These are phyloP conservation scores for Hypsibius dujardini DNA, from an alignment of 1,140 invertebrate species.

Conservation along the genomic window DNA sequence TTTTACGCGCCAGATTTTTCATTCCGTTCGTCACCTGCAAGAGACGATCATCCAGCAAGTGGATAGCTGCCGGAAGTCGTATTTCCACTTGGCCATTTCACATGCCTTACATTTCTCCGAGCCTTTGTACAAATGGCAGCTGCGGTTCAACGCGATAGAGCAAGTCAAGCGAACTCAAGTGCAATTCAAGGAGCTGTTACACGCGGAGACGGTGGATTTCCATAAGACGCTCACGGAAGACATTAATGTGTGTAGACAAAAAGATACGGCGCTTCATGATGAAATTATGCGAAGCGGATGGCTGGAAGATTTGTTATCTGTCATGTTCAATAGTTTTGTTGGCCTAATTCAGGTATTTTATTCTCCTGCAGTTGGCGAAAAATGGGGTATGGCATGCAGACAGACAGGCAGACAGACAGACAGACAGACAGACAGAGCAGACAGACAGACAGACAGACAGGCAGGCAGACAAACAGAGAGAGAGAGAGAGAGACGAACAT, in stretches of 20 bases:
- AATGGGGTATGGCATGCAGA: too few relatives aligned
- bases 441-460: too few relatives aligned
- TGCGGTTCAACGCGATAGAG: not conserved
- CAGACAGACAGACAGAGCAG: too few relatives aligned
- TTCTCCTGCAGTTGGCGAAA: not conserved
- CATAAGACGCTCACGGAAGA: not conserved
- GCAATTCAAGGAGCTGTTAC: not conserved
- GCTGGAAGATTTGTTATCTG: not conserved
- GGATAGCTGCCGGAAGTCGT: not conserved
- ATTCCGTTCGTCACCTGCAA: not conserved
- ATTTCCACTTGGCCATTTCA: not conserved
- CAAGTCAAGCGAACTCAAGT: not conserved
- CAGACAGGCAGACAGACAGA: too few relatives aligned
- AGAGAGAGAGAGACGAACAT: too few relatives aligned
- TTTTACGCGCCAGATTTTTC: not conserved
- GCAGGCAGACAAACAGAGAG: too few relatives aligned
- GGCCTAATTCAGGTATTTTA: not conserved
- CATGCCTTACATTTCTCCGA: not conserved
- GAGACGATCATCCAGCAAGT: not conserved
- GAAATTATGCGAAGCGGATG: conserved; percentile 1
- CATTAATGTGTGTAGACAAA: not conserved
- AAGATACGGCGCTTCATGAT: not conserved
- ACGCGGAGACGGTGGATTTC: not conserved
- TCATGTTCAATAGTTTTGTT: conserved; percentile 1
- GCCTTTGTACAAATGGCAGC: not conserved